Base-by-base conservation (phyloP, 2,888 invertebrate genomes). In the Nomada fucata region DNA sequence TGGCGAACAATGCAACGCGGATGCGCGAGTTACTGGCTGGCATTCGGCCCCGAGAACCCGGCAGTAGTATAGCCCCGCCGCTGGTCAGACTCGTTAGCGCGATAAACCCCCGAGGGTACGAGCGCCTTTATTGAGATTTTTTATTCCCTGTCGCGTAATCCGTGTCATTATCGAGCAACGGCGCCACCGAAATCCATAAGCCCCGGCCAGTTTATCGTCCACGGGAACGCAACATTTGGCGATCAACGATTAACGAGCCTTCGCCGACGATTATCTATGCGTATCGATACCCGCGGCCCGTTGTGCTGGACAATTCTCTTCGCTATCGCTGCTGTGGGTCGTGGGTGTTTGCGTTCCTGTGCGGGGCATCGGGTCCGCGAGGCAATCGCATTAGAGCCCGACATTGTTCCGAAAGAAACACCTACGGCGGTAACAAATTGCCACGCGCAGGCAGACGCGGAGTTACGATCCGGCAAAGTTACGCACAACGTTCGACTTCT, bases 211-310 rank as follows among this genome's bases (percentile, higher is more conserved):
- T 83, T 81, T 83, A 85, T 85, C 79, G 75, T 55, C 42, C 53
- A 9, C 55, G 29, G 3, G 9, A 42, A 52, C 9, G 59, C 55
- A 67, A 44, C 60, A 72, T 81, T 67, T 77, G 69, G 59, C 81
- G 76, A 83, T 83, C 79, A 68, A 65, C 82, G 82, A 86, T 86
- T 80, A 86, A 80, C 86, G 52, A 73, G 36, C 64, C 63, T 60
- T 26, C 75, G 77, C 69, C 72, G 74, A 52, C 70, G 67, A n/a
- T 60, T 64, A 36, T 36, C 36, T 36, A 55, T 55, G 55, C 13
- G 4, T 57, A 57, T 69, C 59, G 63, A 63, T 74, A 70, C 76
- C 70, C 65, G 68, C 36, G 60, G 13, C 44, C 11, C 18, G 15
- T 15, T 15, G 52, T 9, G 29, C 15, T 0, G n/a, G 36, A 3